Evolutionary conservation across 2,888 invertebrate species (phyloP).

Genomic region (Xanthorhoe designata): DNA sequence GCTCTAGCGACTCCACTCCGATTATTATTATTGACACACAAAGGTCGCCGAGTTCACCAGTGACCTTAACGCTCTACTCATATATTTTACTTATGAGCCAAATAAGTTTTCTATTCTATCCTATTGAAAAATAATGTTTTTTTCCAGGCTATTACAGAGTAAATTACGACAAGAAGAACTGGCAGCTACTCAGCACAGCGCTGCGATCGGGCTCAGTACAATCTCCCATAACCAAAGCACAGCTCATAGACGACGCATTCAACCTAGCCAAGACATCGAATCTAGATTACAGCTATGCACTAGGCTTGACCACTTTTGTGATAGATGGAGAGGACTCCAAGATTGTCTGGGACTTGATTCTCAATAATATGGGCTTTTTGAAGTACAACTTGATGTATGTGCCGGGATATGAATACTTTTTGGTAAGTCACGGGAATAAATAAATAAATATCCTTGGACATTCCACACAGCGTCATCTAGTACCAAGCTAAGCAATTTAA

Average conservation of each 20-base stretch:
- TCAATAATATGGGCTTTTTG: constrained; percentile 84
- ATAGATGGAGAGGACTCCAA: constrained; percentile 86
- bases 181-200: constrained; percentile 81
- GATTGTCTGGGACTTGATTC: constrained; percentile 88
- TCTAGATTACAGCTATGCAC: constrained; percentile 85
- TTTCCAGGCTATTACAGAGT: constrained; percentile 86
- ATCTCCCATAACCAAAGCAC: constrained; percentile 87
- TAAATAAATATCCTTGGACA: too few species aligned
- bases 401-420: constrained; percentile 79
- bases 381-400: constrained; percentile 77
- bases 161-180: constrained; percentile 86
- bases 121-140: too few species aligned
- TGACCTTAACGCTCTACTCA: too few species aligned
- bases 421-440: constrained; percentile 15
- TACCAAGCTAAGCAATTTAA: too few species aligned
- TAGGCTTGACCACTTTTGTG: constrained; percentile 88
- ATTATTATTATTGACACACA: too few species aligned
- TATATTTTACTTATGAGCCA: too few species aligned
- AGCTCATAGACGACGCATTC: constrained; percentile 90
- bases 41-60: too few species aligned
- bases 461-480: too few species aligned
- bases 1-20: too few species aligned
- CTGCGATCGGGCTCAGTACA: constrained; percentile 81
- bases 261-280: constrained; percentile 86
- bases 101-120: too few species aligned